Percentiles rank a stretch among this genome's conserved stretches.
phyloP scores from a whole-genome alignment of 2,113 vertebrate species.

The Pelecanoides urinatrix region DNA sequence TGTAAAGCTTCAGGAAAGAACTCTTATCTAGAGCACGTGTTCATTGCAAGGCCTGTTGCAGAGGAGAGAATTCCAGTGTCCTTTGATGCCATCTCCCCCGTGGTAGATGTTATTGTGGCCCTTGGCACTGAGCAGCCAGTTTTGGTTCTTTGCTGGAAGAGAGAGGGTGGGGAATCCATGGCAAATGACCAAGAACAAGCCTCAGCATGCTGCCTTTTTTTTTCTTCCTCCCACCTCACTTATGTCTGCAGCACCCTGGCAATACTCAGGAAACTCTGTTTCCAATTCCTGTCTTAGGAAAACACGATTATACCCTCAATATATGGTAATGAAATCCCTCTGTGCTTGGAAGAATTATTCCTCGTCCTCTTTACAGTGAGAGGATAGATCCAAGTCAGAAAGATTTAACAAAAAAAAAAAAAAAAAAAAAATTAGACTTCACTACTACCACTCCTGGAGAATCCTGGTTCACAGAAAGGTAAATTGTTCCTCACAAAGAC shows the following conservation, averaged over 20 bases:
- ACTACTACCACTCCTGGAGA: not conserved
- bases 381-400: not conserved
- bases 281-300: slow-evolving; percentile 18
- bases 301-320: not conserved
- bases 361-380: not conserved
- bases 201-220: not conserved
- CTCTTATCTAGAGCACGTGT: slow-evolving; percentile 10
- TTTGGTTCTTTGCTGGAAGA: not conserved
- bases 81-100: not conserved
- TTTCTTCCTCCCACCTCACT: not conserved
- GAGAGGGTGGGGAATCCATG: not conserved
- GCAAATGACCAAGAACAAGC: not conserved
- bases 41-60: not conserved
- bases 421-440: not conserved
- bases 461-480: not conserved
- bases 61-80: not conserved
- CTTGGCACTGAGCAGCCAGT: not conserved
- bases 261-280: not conserved
- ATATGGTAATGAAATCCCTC: not conserved
- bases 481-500: not conserved
- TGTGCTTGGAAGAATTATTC: not conserved
- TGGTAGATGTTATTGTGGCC: not conserved
- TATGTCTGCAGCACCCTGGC: slow-evolving; percentile 1
- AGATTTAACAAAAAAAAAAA: not conserved
- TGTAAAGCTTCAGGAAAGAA: not conserved